Percentiles rank a stretch among this genome's conserved stretches.
Evolutionary conservation across 1,140 invertebrate species (phyloP).

Genomic region (Ganaspis sp.): DNA sequence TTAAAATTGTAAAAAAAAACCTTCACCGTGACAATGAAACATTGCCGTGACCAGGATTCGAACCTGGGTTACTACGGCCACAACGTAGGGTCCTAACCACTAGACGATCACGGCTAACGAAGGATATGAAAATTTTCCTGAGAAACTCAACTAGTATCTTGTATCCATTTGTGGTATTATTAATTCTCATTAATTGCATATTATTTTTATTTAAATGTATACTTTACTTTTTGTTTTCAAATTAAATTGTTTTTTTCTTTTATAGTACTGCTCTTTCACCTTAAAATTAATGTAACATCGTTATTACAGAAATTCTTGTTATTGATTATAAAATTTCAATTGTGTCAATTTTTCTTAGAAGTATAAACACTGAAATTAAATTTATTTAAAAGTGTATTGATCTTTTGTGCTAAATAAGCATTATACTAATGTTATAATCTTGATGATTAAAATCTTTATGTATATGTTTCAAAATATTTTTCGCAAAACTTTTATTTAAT

Average conservation of each 20-base stretch:
- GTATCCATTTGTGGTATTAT: background rate
- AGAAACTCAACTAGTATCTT: background rate
- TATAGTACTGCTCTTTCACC: background rate
- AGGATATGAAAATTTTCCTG: background rate
- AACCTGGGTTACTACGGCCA: slow-evolving; percentile 95
- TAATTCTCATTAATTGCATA: background rate
- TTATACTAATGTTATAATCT: too few species aligned
- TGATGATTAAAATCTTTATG: too few species aligned
- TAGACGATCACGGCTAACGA: slow-evolving; percentile 83
- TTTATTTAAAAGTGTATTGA: background rate
- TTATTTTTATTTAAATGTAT: too few species aligned
- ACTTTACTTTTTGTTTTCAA: background rate
- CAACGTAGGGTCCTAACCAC: slow-evolving; percentile 95
- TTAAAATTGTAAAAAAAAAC: background rate
- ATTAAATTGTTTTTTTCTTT: background rate
- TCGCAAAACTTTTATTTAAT: background rate
- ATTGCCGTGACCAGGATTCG: slow-evolving; percentile 93
- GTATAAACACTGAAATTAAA: background rate
- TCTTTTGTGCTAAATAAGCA: background rate
- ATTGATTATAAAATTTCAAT: background rate
- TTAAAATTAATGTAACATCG: background rate
- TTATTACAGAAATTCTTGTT: background rate
- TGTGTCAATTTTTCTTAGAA: background rate
- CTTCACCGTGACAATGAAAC: slow-evolving; percentile 53
- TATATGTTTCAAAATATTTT: background rate